phyloP scores from a whole-genome alignment of 2,113 vertebrate species.

The Chitala chitala region DNA sequence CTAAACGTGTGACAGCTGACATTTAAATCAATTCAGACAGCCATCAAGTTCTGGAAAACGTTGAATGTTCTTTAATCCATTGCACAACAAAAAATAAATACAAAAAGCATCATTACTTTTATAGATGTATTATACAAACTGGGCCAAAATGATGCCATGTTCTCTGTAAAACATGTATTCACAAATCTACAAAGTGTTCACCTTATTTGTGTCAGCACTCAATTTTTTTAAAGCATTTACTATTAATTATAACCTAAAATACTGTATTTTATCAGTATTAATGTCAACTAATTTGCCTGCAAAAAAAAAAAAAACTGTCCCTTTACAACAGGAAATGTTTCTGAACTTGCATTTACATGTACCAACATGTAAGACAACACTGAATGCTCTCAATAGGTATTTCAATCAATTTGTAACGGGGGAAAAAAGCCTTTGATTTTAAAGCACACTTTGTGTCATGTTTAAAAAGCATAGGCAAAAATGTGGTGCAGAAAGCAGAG shows the following conservation, averaged over 20 bases:
- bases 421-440: background rate
- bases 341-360: slow-evolving; percentile 10
- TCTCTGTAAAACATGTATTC: no score
- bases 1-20: background rate
- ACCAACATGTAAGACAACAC: background rate
- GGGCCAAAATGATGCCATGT: no score
- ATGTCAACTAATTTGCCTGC: background rate
- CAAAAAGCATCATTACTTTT: no score
- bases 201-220: background rate
- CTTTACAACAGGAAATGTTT: background rate
- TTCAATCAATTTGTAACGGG: background rate
- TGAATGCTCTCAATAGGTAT: slow-evolving; percentile 1
- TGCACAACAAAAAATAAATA: no score
- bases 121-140: background rate
- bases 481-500: background rate
- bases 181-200: no score
- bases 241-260: background rate
- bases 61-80: no score
- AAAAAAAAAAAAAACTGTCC: background rate
- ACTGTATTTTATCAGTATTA: background rate
- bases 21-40: no score
- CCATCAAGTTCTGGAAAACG: no score
- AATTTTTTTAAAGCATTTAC: background rate
- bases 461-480: background rate
- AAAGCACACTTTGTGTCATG: background rate